Evolutionary conservation across 92 coral and sea anemone species (phyloP).

Genomic region (Zoanthus solanderi): DNA sequence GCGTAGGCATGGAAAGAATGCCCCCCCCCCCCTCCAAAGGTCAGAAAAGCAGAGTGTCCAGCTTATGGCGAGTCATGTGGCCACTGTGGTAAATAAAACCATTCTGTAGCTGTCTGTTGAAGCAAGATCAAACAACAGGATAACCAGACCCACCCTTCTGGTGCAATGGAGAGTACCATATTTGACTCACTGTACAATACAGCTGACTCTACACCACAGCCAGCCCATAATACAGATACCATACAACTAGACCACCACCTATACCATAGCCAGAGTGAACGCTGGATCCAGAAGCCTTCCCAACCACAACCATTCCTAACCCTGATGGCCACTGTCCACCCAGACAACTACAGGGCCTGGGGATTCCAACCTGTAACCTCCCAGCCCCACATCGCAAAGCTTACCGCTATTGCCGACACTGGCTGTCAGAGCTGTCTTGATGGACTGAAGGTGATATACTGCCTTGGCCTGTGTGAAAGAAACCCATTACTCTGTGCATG

Average conservation of each 20-base stretch:
- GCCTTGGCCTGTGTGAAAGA: conserved; percentile 9
- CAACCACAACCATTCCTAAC: too few species aligned
- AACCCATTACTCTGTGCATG: conserved; percentile 15
- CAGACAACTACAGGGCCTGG: conserved; percentile 56
- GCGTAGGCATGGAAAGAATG: conserved; percentile 70
- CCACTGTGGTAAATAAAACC: too few species aligned
- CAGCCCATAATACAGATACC: too few species aligned
- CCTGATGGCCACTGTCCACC: background rate
- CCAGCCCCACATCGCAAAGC: conserved; percentile 58
- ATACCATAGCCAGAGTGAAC: conserved; percentile 57
- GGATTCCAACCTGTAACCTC: conserved; percentile 55
- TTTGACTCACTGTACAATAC: conserved; percentile 63
- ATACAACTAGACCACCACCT: conserved; percentile 70
- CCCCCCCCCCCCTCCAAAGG: conserved; percentile 41
- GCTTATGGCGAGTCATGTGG: too few species aligned
- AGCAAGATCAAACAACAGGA: conserved; percentile 60
- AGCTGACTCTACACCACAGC: conserved; percentile 2
- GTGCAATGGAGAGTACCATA: conserved; percentile 52
- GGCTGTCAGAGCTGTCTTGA: conserved; percentile 17
- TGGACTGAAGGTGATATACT: conserved; percentile 15
- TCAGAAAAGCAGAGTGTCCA: conserved; percentile 3
- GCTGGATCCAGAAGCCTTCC: conserved; percentile 5
- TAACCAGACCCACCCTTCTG: background rate
- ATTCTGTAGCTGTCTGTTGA: conserved; percentile 27
- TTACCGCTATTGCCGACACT: conserved; percentile 72